Base-by-base conservation (phyloP, 1,140 invertebrate genomes). In the Brevipalpus yothersi region DNA sequence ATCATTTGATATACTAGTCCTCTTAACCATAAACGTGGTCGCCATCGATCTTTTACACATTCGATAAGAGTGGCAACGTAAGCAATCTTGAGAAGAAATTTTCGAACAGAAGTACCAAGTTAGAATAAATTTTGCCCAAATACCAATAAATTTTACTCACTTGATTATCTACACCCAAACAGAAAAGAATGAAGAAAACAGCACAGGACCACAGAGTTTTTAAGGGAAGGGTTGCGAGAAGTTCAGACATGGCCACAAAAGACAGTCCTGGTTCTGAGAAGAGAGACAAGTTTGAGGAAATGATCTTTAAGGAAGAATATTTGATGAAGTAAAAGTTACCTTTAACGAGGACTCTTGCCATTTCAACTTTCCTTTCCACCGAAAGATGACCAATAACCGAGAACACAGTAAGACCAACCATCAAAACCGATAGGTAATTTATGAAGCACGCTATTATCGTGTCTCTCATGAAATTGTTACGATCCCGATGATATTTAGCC, bases 401-500 rank as follows among this genome's bases (percentile, higher is more conserved):
- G 23, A 41, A 56, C 21, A 19, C 15, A 11, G 23, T 56, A 1
- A 8, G 1, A 15, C 54, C 54, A 39, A 56, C 17, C 7, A 31
- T 8, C 15, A 19, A 7, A 39, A 56, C 23, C 15, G 31, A 11
- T 31, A 13, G 2, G 23, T 31, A 39, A 23, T 56, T 56, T 8
- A 56, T 56, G 4, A 31, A 17, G 10, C 54, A 56, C 9, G 41
- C 17, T 17, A 56, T n/a, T 17, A 56, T 39, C 8, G 54, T 1
- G 39, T 56, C 54, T 56, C 68, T 79, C 21, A 91, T 73, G 61
- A 91, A 83, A 65, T 86, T 86, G 68, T 92, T 92, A 67, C 85
- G 81, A 69, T 89, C 88, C 69, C 82, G 82, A 71, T 92, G 93
- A 73, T 92, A 93, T 67, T 86, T 90, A n/a, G 86, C 83, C 69